phyloP scores from a whole-genome alignment of 2,888 invertebrate species.

The Nemapogon koenigi region DNA sequence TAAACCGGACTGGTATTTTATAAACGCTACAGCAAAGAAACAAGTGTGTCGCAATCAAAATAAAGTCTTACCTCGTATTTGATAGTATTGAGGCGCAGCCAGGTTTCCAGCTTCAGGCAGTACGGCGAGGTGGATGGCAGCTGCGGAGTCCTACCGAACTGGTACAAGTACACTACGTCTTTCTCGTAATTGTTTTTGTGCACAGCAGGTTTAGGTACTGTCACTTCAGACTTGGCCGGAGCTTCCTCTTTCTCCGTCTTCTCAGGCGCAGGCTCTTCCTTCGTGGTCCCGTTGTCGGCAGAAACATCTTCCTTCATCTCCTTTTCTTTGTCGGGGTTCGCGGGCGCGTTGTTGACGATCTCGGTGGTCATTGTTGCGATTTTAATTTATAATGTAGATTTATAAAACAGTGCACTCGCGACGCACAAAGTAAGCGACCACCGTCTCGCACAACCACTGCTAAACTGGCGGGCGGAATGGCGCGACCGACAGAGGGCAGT shows the following conservation, averaged over 20 bases:
- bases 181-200: constrained; percentile 90
- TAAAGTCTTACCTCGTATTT: constrained; percentile 91
- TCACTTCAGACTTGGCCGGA: constrained; percentile 66
- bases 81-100: constrained; percentile 89
- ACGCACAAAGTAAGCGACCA: no score
- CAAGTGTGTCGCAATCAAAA: no score
- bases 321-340: constrained; percentile 67
- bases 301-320: constrained; percentile 62
- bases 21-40: no score
- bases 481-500: no score
- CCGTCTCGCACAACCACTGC: no score
- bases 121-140: constrained; percentile 91
- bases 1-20: no score
- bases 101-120: constrained; percentile 95
- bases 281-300: constrained; percentile 40
- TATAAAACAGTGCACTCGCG: no score
- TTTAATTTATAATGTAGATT: constrained; percentile 10
- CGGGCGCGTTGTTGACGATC: constrained; percentile 74
- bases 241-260: constrained; percentile 53
- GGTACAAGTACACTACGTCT: constrained; percentile 93
- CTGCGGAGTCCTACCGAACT: constrained; percentile 89
- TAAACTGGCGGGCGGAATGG: no score
- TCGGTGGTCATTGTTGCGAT: constrained; percentile 74
- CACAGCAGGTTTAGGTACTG: constrained; percentile 78
- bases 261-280: constrained; percentile 48